Percentiles rank a stretch among this genome's conserved stretches.
Conservation (phyloP, 30 jellyfish, hydroid and myxozoan species). For the Aurelia aurita complex sp. Pacific region DNA sequence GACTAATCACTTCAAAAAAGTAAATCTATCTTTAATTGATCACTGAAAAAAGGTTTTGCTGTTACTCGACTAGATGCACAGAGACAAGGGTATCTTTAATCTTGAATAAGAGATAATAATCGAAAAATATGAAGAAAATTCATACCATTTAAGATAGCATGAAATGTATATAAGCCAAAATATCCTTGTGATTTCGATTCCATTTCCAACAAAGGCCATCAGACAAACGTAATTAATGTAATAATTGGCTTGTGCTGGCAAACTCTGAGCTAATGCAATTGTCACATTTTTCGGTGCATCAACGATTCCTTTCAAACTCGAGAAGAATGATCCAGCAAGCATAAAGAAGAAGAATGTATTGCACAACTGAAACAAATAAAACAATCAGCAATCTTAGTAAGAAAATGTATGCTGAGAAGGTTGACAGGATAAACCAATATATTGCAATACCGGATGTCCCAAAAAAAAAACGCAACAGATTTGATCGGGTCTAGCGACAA, state of each 20-base stretch:
- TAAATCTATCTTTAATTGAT: no score
- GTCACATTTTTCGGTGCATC: constrained; percentile 72
- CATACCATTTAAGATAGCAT: constrained; percentile 3
- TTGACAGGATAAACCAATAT: no score
- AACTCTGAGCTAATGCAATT: constrained; percentile 67
- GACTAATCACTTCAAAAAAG: no score
- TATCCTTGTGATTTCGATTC: constrained; percentile 76
- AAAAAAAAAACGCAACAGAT: no score
- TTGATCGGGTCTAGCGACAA: no score
- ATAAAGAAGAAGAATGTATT: constrained; percentile 93
- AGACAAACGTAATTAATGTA: constrained; percentile 75
- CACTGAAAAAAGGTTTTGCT: no score
- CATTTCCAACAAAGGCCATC: constrained; percentile 79
- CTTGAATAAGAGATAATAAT: no score
- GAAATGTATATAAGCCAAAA: constrained; percentile 24
- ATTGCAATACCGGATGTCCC: no score
- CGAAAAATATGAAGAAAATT: no score
- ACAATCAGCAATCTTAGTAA: neutral
- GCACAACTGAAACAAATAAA: constrained; percentile 71
- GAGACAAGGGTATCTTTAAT: no score
- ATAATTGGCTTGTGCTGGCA: constrained; percentile 93
- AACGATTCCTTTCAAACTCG: constrained; percentile 43
- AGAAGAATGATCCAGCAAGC: constrained; percentile 84
- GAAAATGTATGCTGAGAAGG: neutral
- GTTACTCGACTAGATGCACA: no score